Evolutionary conservation across 2,797 vertebrate species (phyloP), one percentile per base, ranked within the genome.

Genomic region (Crenichthys baileyi): DNA sequence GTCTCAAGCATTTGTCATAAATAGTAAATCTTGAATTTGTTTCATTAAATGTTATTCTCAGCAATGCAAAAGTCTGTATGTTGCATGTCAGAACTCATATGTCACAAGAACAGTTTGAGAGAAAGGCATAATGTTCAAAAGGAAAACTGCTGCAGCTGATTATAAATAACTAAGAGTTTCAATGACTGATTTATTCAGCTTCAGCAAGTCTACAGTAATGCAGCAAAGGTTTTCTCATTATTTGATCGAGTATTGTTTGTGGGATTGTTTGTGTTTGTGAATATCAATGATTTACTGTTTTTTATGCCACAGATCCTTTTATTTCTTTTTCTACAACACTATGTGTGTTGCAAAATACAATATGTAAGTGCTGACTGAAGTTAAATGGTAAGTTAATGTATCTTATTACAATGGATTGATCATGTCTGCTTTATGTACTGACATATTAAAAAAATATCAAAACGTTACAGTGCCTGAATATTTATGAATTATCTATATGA

Each of bases 381-480:
- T 95, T 96, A 93, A 96, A 96, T 97, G 97, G 96, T 96, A 96
- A 96, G 95, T 97, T 96, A 95, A 95, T 97, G 96, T 97, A 95
- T 87, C 96, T 97, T 96, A 96, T 96, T 90, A 96, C 96, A 95
- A 95, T 96, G 95, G 94, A 96, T 95, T 97, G 96, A 96, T 92
- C 92, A 95, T 93, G 95, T 97, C 96, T 96, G 96, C 96, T 92
- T 94, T 95, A 96, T 96, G 97, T 96, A 96, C 95, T 89, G 94
- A 96, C 95, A 95, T 93, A 96, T 95, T 90, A 90, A 90, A 94
- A 36, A 90, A 83, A 83, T 87, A 36, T 82, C 92, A 94, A 92
- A 95, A 87, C 96, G 97, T 95, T 96, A 97, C 97, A 98, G 97
- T 98, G 97, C 97, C 97, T 98, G 97, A 96, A 97, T 98, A 97